Evolutionary conservation across 2,888 invertebrate genomes (phyloP).

Genomic region (Drosophila basisetae): DNA sequence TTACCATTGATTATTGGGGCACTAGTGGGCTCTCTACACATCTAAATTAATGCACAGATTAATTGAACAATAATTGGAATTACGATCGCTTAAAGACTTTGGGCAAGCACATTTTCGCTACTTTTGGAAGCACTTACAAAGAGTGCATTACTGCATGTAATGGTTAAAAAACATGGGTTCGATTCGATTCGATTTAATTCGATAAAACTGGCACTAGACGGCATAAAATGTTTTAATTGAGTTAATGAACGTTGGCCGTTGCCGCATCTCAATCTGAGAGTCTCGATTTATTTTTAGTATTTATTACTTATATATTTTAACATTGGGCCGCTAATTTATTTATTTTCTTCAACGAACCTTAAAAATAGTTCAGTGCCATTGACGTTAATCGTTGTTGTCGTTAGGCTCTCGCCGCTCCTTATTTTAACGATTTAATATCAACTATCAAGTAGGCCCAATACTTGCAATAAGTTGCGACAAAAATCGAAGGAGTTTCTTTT

Average conservation of each 20-base stretch:
- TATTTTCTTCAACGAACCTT: conserved; percentile 54
- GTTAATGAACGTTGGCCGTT: conserved; percentile 59
- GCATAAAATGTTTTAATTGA: conserved; percentile 69
- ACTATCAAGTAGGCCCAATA: neutral
- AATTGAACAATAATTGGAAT: neutral
- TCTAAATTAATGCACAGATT: neutral
- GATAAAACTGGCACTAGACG: conserved; percentile 42
- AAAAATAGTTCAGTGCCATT: conserved; percentile 60
- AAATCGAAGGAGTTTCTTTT: neutral
- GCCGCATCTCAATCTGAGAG: conserved; percentile 12
- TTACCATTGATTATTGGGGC: neutral
- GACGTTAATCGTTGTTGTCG: conserved; percentile 15
- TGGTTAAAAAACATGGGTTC: neutral
- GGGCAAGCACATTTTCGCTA: neutral
- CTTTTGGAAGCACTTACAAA: neutral
- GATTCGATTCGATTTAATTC: neutral
- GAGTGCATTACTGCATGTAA: neutral
- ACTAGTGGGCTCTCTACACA: neutral
- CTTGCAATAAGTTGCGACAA: neutral
- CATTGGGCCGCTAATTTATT: conserved; percentile 65
- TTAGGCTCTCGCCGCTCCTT: conserved; percentile 3
- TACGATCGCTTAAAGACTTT: neutral
- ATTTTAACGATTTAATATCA: neutral
- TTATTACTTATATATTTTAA: conserved; percentile 50
- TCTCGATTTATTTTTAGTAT: conserved; percentile 66